Evolutionary conservation across 2,797 vertebrate species (phyloP).

Genomic region (Gymnothorax javanicus): DNA sequence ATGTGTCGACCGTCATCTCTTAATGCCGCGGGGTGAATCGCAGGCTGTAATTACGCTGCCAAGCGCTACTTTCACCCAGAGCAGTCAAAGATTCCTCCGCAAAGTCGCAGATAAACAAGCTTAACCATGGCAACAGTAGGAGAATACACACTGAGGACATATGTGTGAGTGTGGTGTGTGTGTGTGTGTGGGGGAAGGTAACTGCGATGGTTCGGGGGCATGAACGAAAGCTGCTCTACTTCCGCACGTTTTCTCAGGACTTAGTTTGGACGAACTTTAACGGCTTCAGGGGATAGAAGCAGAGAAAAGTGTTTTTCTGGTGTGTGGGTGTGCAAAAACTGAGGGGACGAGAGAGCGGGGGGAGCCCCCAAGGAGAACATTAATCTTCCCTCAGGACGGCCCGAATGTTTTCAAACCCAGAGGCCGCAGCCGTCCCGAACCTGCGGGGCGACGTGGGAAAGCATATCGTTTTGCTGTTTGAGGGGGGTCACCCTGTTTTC

Average conservation of each 20-base stretch:
- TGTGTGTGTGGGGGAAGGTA: not conserved
- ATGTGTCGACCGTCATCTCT: slow-evolving; percentile 63
- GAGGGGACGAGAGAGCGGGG: not conserved
- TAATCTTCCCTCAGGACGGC: slow-evolving; percentile 6
- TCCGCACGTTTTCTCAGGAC: not conserved
- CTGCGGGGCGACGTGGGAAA: not conserved
- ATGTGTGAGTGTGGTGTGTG: not conserved
- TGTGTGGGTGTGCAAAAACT: slow-evolving; percentile 9
- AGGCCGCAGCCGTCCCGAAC: not conserved
- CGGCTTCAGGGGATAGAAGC: not conserved
- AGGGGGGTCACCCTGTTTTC: not conserved
- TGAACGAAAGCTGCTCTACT: too few relatives aligned
- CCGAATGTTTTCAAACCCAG: slow-evolving; percentile 9
- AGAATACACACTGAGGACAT: not conserved
- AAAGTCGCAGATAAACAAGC: slow-evolving; percentile 53
- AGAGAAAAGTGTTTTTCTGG: slow-evolving; percentile 10
- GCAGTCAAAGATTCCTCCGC: slow-evolving; percentile 31
- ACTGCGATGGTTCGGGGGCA: too few relatives aligned
- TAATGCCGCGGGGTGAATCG: slow-evolving; percentile 65
- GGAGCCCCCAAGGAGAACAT: not conserved
- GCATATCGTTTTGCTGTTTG: not conserved
- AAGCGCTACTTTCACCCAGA: slow-evolving; percentile 64
- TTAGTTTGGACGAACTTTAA: too few relatives aligned
- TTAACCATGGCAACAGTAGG: slow-evolving; percentile 58
- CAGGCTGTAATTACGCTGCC: slow-evolving; percentile 61